Percentiles rank a stretch among this genome's conserved stretches.
Conservation (phyloP, 1,140 invertebrate species). For the Papilio xuthus region DNA sequence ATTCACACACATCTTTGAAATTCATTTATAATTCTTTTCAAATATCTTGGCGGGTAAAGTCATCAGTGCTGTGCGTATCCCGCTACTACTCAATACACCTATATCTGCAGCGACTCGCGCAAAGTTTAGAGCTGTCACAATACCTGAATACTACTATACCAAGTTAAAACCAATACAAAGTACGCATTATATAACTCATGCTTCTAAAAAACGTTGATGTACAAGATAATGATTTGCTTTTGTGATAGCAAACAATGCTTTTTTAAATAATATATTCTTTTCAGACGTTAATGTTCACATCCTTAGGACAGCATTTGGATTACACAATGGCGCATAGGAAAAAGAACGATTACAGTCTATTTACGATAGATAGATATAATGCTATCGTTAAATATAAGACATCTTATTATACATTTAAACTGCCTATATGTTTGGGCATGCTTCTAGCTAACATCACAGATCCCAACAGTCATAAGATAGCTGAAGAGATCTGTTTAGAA, state of each 20-base stretch:
- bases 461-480: constrained; percentile 85
- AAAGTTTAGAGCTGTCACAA: too few relatives aligned
- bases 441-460: constrained; percentile 88
- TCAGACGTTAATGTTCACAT: constrained; percentile 84
- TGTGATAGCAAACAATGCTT: neutral
- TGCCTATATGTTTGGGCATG: constrained; percentile 92
- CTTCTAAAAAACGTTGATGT: neutral
- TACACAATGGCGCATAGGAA: constrained; percentile 81
- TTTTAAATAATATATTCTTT: constrained; percentile 38
- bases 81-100: too few relatives aligned
- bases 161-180: neutral
- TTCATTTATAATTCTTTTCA: too few relatives aligned
- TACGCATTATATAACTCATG: neutral
- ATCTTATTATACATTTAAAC: constrained; percentile 93
- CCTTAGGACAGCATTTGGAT: constrained; percentile 88
- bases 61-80: too few relatives aligned
- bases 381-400: constrained; percentile 96
- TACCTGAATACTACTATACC: too few relatives aligned
- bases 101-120: too few relatives aligned
- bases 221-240: neutral
- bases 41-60: too few relatives aligned
- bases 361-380: constrained; percentile 90
- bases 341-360: constrained; percentile 84
- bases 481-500: constrained; percentile 89
- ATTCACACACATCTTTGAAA: too few relatives aligned